phyloP scores from a whole-genome alignment of 53 echinoderm and acorn worm species.

The Holothuria leucospilota region DNA sequence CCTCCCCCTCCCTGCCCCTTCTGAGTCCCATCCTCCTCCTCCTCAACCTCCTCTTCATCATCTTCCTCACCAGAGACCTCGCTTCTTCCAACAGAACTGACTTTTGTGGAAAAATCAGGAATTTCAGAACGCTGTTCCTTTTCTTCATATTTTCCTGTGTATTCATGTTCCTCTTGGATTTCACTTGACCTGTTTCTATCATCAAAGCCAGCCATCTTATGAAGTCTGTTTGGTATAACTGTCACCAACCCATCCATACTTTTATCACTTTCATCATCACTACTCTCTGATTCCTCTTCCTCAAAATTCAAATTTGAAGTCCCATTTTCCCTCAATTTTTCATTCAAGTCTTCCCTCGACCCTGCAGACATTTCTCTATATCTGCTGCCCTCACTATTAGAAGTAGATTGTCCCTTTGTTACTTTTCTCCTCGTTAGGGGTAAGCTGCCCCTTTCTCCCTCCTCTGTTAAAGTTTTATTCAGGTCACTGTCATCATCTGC shows the following conservation, averaged over 20 bases:
- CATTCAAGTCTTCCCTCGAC: too few relatives aligned
- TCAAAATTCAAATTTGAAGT: not conserved
- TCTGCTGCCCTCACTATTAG: not conserved
- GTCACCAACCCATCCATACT: slow-evolving; percentile 41
- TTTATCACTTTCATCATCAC: slow-evolving; percentile 43
- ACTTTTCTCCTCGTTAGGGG: slow-evolving; percentile 61
- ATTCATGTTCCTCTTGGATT: too few relatives aligned
- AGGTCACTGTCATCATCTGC: slow-evolving; percentile 30
- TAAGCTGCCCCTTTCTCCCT: slow-evolving; percentile 20
- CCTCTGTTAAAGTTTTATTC: slow-evolving; percentile 37
- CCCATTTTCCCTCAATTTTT: too few relatives aligned
- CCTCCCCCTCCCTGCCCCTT: slow-evolving; percentile 26
- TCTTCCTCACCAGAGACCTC: not conserved
- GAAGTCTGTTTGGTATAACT: slow-evolving; percentile 39
- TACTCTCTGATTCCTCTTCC: slow-evolving; percentile 60
- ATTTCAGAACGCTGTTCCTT: too few relatives aligned
- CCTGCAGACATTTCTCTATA: too few relatives aligned
- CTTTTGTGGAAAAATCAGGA: too few relatives aligned
- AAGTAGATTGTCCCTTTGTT: slow-evolving; percentile 2
- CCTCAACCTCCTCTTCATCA: not conserved
- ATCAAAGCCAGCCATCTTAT: not conserved
- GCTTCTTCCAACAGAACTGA: not conserved
- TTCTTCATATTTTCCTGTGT: too few relatives aligned
- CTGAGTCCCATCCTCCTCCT: not conserved
- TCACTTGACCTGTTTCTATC: too few relatives aligned